Evolutionary conservation across 2,797 vertebrate species (phyloP).

Genomic region (Cetoscarus ocellatus): DNA sequence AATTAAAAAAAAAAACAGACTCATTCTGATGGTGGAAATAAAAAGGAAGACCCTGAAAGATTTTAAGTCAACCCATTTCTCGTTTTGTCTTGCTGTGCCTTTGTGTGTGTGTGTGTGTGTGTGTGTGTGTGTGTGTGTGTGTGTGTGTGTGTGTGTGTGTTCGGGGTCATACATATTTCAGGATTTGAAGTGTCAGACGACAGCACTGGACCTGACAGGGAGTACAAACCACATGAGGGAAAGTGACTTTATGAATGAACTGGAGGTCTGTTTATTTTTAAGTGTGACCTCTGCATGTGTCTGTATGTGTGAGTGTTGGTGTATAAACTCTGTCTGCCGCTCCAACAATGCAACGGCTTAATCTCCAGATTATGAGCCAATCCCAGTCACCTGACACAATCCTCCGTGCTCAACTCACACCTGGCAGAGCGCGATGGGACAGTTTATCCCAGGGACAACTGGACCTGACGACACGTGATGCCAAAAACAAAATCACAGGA

Average conservation of each 20-base stretch:
- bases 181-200: slow-evolving; percentile 34
- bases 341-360: slow-evolving; percentile 54
- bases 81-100: slow-evolving; percentile 1
- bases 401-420: slow-evolving; percentile 13
- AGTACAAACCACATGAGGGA: slow-evolving; percentile 14
- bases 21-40: neutral
- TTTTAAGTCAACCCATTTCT: neutral
- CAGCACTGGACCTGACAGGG: slow-evolving; percentile 26
- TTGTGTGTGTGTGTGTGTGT: too few species aligned
- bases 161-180: slow-evolving; percentile 62
- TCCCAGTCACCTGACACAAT: slow-evolving; percentile 37
- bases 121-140: too few species aligned
- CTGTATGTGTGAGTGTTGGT: slow-evolving; percentile 18
- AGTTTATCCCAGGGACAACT: slow-evolving; percentile 14
- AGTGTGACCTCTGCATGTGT: slow-evolving; percentile 24
- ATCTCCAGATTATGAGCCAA: slow-evolving; percentile 70
- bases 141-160: slow-evolving; percentile 5
- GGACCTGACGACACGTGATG: slow-evolving; percentile 7
- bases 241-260: slow-evolving; percentile 51
- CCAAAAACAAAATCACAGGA: slow-evolving; percentile 20
- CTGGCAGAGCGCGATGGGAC: slow-evolving; percentile 27
- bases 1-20: neutral
- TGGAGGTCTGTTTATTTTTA: slow-evolving; percentile 24
- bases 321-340: slow-evolving; percentile 49
- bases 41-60: slow-evolving; percentile 6